Evolutionary conservation across 2,888 invertebrate genomes (phyloP), one percentile per base, ranked within the genome.

Genomic region (Caenorhabditis sulstoni): DNA sequence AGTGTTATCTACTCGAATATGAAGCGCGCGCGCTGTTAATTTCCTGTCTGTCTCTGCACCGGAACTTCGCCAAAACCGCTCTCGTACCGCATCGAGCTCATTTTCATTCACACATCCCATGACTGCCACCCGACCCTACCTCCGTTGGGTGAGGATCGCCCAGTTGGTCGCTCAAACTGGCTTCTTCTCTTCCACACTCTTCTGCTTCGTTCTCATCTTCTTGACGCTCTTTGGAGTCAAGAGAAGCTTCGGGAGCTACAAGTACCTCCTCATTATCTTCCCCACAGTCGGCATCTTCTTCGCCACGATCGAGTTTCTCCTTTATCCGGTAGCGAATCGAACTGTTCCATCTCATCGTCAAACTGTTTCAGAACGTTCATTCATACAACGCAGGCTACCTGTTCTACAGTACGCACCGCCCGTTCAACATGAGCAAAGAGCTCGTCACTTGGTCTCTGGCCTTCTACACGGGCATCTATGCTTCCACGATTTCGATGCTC

Each of bases 321-420:
- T 71, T 18, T 55, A 53, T 20, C 62, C 71, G 55, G 71, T 71
- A 22, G 7, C n/a, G 29, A 14, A 52, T 20, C 20, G 11, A 5
- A 29, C 29, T 29, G 29, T 29, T 29, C n/a, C n/a, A n/a, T 29
- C 29, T 29, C 29, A 29, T 29, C 4, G 29, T 29, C 4, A 29
- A 29, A 29, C 29, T 29, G 4, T 1, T 37, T 29, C 23, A 61
- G 61, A 20, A 49, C 18, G 45, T 61, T n/a, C 55, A 73, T 14
- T 73, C 65, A 0, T 47, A 58, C 16, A 65, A 64, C 41, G 41
- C 62, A 18, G 73, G 73, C 3, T 64, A 58, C 16, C 22, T 73
- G 1, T 73, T 58, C 65, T 58, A 58, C 64, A 58, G 20, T 35
- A 35, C 58, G 4, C 35, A 22, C 4, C 41, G 22, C 5, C 65